Conservation (phyloP, 1,140 invertebrate genomes). For the Drosophila funebris region DNA sequence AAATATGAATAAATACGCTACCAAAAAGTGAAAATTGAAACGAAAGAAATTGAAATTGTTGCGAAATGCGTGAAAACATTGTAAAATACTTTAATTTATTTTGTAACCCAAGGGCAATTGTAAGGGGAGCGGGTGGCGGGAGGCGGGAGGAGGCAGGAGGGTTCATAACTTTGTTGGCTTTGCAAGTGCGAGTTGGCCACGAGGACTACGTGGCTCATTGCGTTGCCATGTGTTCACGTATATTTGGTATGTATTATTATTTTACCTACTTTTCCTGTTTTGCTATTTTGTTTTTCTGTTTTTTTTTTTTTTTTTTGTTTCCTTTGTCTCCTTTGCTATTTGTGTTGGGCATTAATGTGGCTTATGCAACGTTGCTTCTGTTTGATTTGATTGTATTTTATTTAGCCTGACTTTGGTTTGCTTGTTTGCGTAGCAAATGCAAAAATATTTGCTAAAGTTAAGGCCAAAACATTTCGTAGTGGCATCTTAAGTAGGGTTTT, state of each 20-base stretch:
- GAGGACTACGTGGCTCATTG: constrained; percentile 5
- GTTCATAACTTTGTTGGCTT: constrained; percentile 63
- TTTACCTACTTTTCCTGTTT: constrained; percentile 1
- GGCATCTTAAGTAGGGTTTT: constrained; percentile 26
- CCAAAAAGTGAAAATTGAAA: neutral
- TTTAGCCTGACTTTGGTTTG: constrained; percentile 39
- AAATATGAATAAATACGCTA: constrained; percentile 60
- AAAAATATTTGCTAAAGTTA: constrained; percentile 45
- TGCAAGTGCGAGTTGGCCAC: neutral
- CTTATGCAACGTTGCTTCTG: constrained; percentile 42
- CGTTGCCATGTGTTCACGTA: constrained; percentile 12
- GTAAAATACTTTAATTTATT: constrained; percentile 76
- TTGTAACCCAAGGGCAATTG: constrained; percentile 50
- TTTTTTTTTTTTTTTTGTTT: neutral
- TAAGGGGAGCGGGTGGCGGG: too few species aligned
- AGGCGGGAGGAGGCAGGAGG: neutral
- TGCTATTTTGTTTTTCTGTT: too few species aligned
- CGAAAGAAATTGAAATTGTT: constrained; percentile 16
- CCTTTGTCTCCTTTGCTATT: constrained; percentile 31
- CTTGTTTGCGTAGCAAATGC: constrained; percentile 49
- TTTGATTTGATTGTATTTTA: constrained; percentile 40
- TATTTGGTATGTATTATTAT: constrained; percentile 39
- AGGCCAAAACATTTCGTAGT: constrained; percentile 18
- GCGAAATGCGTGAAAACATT: constrained; percentile 42
- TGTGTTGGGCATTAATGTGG: constrained; percentile 66